phyloP scores from a whole-genome alignment of 2,113 vertebrate species.

The Nematolebias whitei region DNA sequence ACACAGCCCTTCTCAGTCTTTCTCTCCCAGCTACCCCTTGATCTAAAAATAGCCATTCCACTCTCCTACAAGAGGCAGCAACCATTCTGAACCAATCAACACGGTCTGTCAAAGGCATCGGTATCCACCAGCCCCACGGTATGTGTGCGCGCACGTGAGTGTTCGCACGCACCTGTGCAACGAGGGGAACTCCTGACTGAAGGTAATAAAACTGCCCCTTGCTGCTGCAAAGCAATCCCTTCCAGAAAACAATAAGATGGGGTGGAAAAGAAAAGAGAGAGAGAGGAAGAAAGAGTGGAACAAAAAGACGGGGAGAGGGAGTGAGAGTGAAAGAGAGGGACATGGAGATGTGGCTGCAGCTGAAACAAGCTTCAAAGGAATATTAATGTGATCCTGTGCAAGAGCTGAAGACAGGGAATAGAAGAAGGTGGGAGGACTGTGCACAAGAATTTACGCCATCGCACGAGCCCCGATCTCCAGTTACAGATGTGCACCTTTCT shows the following conservation, averaged over 20 bases:
- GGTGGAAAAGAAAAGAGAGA: slow-evolving; percentile 15
- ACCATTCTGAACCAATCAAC: slow-evolving; percentile 82
- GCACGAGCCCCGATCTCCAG: slow-evolving; percentile 16
- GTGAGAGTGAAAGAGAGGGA: slow-evolving; percentile 29
- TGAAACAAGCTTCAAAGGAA: slow-evolving; percentile 79
- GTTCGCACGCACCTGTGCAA: slow-evolving; percentile 38
- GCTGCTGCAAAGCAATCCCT: slow-evolving; percentile 40
- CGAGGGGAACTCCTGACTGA: slow-evolving; percentile 70
- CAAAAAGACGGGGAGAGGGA: slow-evolving; percentile 22
- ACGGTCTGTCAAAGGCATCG: slow-evolving; percentile 75
- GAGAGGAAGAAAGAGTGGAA: slow-evolving; percentile 2
- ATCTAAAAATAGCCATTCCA: slow-evolving; percentile 81
- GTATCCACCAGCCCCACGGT: slow-evolving; percentile 59
- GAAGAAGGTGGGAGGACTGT: slow-evolving; percentile 12
- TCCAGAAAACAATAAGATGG: slow-evolving; percentile 34
- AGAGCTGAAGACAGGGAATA: slow-evolving; percentile 57
- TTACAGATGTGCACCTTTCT: slow-evolving; percentile 48
- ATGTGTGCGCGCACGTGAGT: slow-evolving; percentile 19
- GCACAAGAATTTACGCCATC: slow-evolving; percentile 17
- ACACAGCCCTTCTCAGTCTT: slow-evolving; percentile 66
- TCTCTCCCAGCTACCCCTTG: slow-evolving; percentile 80
- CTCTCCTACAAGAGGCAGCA: slow-evolving; percentile 81
- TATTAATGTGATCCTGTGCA: slow-evolving; percentile 76
- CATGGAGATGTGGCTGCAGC: slow-evolving; percentile 57
- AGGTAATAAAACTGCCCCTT: slow-evolving; percentile 60